Evolutionary conservation across 2,797 vertebrate genomes (phyloP), one percentile per base, ranked within the genome.

Genomic region (Danio tinwini): DNA sequence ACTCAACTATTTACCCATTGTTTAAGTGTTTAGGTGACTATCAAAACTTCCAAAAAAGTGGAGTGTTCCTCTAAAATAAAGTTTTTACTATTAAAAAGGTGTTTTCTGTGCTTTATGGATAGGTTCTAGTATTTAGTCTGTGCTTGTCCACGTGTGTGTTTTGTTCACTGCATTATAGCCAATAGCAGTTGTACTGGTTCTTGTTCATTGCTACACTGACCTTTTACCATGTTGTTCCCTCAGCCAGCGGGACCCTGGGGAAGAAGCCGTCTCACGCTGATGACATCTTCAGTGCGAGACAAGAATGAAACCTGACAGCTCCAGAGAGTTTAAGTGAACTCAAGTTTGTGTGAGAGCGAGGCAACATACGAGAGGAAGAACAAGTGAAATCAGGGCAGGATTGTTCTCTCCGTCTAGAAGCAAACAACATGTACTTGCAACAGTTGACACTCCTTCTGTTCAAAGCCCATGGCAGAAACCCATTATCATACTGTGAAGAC

Each of bases 261-360:
- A 65, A 53, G 42, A 16, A 59, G 29, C 44, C 21, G 67, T 65
- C 76, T 63, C 64, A n/a, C 53, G 4, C 58, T 69, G 71, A 74
- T 67, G 72, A 72, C 69, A 80, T 65, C 21, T 47, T 62, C 58
- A 78, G 72, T 55, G 50, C 10, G 50, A 71, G 67, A 74, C 69
- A 49, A 53, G 72, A 52, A 78, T 68, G 62, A 82, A 78, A 82
- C 55, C 76, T 82, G 81, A 78, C 81, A 78, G 55, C 21, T 52
- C 56, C 47, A 65, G 75, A 53, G 62, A 59, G 17, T 61, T 39
- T 45, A 59, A 50, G 62, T 39, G 42, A 79, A 42, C 3, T 39
- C 12, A 45, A 63, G 52, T 40, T 59, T 50, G 53, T 76, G 74
- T 63, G 59, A 6, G 19, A 17, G 37, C 9, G 53, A 71, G 39